Evolutionary conservation across 2,888 invertebrate species (phyloP), one percentile per base, ranked within the genome.

Genomic region (Luperina nickerlii): DNA sequence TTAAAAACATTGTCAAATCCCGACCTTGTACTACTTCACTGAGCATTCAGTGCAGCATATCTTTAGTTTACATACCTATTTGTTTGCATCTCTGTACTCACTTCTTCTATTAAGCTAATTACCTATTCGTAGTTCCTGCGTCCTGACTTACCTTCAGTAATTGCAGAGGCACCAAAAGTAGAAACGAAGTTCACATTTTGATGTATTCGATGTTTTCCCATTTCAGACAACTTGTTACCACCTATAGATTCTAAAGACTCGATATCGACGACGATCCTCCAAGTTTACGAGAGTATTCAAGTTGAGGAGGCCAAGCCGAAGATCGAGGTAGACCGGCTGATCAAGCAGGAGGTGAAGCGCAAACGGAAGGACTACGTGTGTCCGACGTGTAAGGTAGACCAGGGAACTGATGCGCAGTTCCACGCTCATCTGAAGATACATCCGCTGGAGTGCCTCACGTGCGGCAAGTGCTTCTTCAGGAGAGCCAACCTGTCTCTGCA

Each of bases 361-460:
- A 89, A 92, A 54, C 90, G 94, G 60, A 92, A 90, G 76, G 95
- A 96, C 91, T 96, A 92, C 77, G 91, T 95, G 2, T 97, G 97
- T 66, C 94, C 95, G 2, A 96, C 96, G 0, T 97, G 97, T 85
- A 96, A 96, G 86, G 97, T 97, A 86, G 97, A 97, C 90, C 98
- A 98, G 91, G 95, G 97, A 8, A 97, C 97, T 0, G 98, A 98
- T 24, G 97, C 97, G 20, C 97, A 97, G 18, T 98, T 98, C 92
- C 98, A 98, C 85, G 97, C 97, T 7, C 98, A 99, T 93, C 97
- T 98, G 62, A 98, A 98, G 90, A 97, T 98, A 67, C 99, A 99
- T 94, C 98, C 98, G 0, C 97, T 98, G 76, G 98, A 98, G 94
- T 99, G 99, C 89, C 97, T 98, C 82, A 98, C 98, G 32, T 99